Conservation (phyloP, 2,113 vertebrate genomes). For the Corythornis cristatus region DNA sequence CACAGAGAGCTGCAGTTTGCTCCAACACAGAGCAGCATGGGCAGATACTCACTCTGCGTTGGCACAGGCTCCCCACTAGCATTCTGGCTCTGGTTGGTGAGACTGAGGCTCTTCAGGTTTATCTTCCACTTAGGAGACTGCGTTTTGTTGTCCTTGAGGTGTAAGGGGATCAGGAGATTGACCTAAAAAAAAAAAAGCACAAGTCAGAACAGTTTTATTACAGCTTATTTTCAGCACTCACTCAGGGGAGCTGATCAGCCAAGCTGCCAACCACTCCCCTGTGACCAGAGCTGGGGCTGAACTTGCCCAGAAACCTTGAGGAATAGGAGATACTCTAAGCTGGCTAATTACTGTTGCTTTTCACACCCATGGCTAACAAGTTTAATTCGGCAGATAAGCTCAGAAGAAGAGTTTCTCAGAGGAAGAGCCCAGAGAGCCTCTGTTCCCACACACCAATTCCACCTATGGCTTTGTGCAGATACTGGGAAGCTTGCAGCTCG, state of each 20-base stretch:
- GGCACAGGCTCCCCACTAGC: not conserved
- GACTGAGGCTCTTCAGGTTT: slow-evolving; percentile 30
- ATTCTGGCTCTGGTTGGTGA: slow-evolving; percentile 43
- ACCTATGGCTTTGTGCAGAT: not conserved
- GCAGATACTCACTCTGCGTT: slow-evolving; percentile 28
- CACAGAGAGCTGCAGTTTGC: not conserved
- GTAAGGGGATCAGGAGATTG: slow-evolving; percentile 58
- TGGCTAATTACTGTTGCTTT: not conserved
- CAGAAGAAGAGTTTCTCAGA: not conserved
- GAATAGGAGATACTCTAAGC: not conserved
- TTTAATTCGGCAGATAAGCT: not conserved
- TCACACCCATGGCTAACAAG: not conserved
- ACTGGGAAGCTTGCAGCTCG: not conserved
- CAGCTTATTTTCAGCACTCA: not conserved
- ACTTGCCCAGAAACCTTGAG: not conserved
- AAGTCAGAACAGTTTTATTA: not conserved
- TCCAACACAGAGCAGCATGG: accelerated
- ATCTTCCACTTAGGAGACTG: slow-evolving; percentile 40
- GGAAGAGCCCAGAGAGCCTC: not conserved
- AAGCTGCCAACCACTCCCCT: not conserved
- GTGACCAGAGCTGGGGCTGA: not conserved
- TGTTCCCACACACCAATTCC: not conserved
- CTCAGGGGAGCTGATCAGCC: not conserved
- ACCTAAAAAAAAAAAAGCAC: not conserved
- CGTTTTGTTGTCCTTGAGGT: slow-evolving; percentile 27